These are phyloP conservation scores for Sciurus niger DNA, from an alignment of 2,113 vertebrate genomes.

Conservation along the genomic window DNA sequence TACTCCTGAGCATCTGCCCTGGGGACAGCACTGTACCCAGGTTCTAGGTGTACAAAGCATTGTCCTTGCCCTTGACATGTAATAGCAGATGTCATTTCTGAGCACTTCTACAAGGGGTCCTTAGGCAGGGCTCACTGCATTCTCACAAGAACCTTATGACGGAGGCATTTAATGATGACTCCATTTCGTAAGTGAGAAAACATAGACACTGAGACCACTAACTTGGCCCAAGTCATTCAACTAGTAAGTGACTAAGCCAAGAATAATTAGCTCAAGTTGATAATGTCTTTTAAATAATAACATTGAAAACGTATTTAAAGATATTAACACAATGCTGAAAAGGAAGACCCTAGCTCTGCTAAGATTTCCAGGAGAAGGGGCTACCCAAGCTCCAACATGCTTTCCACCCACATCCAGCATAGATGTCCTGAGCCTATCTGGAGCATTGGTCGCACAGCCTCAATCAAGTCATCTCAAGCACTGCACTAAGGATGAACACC, in stretches of 20 bases:
- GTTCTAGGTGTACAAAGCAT: neutral
- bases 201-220: neutral
- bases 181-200: constrained; percentile 4
- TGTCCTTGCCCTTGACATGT: neutral
- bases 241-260: neutral
- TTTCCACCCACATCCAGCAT: neutral
- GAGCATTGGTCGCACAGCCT: neutral
- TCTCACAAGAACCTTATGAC: neutral
- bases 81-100: neutral
- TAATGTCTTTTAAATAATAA: constrained; percentile 24
- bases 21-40: neutral
- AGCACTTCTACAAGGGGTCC: neutral
- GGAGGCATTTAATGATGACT: neutral
- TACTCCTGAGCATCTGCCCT: neutral
- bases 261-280: neutral
- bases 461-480: neutral
- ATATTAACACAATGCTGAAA: neutral
- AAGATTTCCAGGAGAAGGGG: neutral
- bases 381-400: neutral
- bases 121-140: neutral
- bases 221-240: neutral
- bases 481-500: neutral
- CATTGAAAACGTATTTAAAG: neutral
- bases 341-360: neutral
- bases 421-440: neutral